Percentiles rank a stretch among this genome's conserved stretches.
Evolutionary conservation across 2,113 vertebrate genomes (phyloP).

Genomic region (Phoxinus phoxinus): DNA sequence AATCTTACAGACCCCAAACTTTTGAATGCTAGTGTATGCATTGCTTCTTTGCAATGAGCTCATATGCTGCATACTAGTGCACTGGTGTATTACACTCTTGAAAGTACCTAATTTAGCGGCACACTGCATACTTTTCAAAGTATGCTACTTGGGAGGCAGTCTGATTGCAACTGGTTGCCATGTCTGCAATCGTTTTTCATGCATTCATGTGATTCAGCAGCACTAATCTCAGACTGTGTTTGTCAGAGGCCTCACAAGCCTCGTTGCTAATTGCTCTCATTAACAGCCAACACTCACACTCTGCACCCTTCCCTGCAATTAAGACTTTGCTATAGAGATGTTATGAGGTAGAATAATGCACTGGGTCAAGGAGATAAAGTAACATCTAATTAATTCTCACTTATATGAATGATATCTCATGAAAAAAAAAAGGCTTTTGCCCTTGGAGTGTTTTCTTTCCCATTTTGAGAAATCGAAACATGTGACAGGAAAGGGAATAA

Average conservation of each 20-base stretch:
- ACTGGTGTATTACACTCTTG: background rate
- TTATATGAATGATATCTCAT: slow-evolving; percentile 73
- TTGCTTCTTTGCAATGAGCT: background rate
- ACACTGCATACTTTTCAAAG: background rate
- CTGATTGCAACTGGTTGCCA: slow-evolving; percentile 23
- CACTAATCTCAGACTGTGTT: slow-evolving; percentile 14
- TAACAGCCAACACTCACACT: slow-evolving; percentile 68
- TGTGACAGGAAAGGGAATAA: slow-evolving; percentile 66
- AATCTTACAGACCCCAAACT: background rate
- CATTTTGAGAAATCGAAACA: slow-evolving; percentile 57
- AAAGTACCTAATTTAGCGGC: background rate
- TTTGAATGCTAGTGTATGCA: background rate
- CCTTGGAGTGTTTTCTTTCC: slow-evolving; percentile 50
- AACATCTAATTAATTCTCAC: slow-evolving; percentile 75
- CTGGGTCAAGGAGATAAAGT: slow-evolving; percentile 69
- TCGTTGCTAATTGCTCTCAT: slow-evolving; percentile 76
- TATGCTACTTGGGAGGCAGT: background rate
- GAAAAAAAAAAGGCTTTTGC: slow-evolving; percentile 64
- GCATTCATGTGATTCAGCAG: slow-evolving; percentile 1
- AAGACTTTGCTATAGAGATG: slow-evolving; percentile 69
- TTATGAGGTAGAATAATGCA: slow-evolving; percentile 68
- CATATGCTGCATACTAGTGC: background rate
- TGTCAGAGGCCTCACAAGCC: slow-evolving; percentile 47
- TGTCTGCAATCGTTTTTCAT: slow-evolving; percentile 7
- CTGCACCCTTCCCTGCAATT: slow-evolving; percentile 72